Base-by-base conservation (phyloP, 2,888 invertebrate genomes). In the Parnassius orleans region DNA sequence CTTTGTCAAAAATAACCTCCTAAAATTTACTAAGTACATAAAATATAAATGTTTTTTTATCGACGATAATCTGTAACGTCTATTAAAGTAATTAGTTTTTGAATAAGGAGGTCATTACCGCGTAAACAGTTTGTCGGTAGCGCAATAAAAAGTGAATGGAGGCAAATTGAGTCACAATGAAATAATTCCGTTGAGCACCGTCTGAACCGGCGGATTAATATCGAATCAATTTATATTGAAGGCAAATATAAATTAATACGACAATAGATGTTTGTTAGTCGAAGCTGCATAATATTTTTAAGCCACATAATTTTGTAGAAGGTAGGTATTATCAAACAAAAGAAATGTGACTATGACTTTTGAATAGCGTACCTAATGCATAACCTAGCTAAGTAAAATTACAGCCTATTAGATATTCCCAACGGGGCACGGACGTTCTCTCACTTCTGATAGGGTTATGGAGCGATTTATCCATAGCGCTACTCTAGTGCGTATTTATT, bases 61-160 rank as follows among this genome's bases (percentile, higher is more conserved):
- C 53, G 24, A 7, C 52, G 62, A 54, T 58, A 50, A 53, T 58
- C 53, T 51, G 12, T 50, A 48, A 50, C 14, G 15, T 33, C 33
- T 53, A 58, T 58, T 54, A 19, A 43, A 42, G 53, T 53, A 57
- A 61, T 61, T 57, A 53, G 46, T 50, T 57, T 53, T 42, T 41
- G 56, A 57, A 61, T 57, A 63, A 63, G 55, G 63, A 63, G 63
- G 63, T 63, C 63, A 63, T 63, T 63, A 63, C 63, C 58, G 55
- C 51, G 54, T 53, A 46, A 53, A 50, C 53, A 24, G 10, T 42
- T 24, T 14, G 50, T 33, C 41, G 60, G 42, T 54, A 46, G 54
- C 51, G 51, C 41, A 59, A 63, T 63, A 46, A 63, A 63, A 63
- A 63, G 63, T 63, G 63, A 63, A 63, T 55, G 63, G 63, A 54